Percentiles rank a stretch among this genome's conserved stretches.
Conservation (phyloP, 1,140 invertebrate genomes). For the Potamilus streckersoni region DNA sequence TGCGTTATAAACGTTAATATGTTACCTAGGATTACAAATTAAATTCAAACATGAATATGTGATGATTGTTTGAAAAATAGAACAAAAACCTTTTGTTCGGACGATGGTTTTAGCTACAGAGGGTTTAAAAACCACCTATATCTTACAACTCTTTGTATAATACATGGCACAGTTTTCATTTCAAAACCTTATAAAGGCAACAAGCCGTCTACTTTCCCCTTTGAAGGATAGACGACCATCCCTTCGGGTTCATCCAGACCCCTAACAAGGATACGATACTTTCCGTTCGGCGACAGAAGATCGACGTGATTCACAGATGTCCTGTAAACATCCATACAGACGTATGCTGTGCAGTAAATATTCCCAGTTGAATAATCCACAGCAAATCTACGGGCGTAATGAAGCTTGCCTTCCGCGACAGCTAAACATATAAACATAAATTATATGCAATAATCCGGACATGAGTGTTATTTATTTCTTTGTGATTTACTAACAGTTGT, state of each 20-base stretch:
- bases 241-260: conserved; percentile 12
- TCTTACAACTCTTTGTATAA: no score
- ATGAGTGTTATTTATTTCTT: no score
- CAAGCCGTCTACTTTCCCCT: conserved; percentile 3
- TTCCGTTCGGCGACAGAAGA: conserved; percentile 5
- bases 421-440: not conserved
- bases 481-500: no score
- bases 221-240: conserved; percentile 11
- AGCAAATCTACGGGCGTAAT: conserved; percentile 9
- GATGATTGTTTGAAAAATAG: no score
- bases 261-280: not conserved
- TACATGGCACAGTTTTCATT: no score
- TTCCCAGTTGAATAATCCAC: conserved; percentile 24
- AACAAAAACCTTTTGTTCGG: no score
- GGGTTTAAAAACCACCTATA: no score
- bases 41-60: no score
- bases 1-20: no score
- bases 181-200: not conserved
- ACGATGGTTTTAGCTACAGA: no score
- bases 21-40: no score
- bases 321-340: not conserved
- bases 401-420: not conserved
- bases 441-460: no score
- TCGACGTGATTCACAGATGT: conserved; percentile 13
- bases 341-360: conserved; percentile 9